A percentile compares a stretch with the other conserved stretches of the same genome.
phyloP scores from a whole-genome alignment of 2,113 vertebrate genomes.

The Catharus minimus region DNA sequence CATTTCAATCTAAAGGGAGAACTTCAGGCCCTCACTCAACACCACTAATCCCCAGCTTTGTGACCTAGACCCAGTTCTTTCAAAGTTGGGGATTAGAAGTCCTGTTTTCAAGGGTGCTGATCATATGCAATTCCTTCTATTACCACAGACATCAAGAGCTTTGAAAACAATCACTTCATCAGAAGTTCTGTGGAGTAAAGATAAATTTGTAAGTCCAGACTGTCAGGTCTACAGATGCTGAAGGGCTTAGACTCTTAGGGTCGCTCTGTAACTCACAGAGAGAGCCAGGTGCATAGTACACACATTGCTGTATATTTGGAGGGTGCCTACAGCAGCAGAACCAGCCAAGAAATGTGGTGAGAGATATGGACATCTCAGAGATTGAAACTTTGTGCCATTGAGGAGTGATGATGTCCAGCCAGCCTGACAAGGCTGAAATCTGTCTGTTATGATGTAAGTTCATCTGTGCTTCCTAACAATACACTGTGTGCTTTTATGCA shows the following conservation, averaged over 20 bases:
- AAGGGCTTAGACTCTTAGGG: not conserved
- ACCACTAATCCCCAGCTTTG: not conserved
- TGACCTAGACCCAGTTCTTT: not conserved
- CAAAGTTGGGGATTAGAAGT: not conserved
- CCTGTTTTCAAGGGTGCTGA: not conserved
- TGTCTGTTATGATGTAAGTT: not conserved
- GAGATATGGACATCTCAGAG: not conserved
- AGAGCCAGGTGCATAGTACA: not conserved
- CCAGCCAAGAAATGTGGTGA: not conserved
- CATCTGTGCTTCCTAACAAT: not conserved
- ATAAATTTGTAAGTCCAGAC: not conserved
- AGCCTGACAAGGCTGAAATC: not conserved
- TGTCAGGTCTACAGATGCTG: not conserved
- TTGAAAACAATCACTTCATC: not conserved
- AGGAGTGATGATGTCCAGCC: not conserved
- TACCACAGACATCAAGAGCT: not conserved
- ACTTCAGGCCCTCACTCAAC: not conserved
- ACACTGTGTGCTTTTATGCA: not conserved
- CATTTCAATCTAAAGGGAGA: not conserved
- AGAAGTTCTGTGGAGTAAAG: not conserved
- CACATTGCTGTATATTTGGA: not conserved
- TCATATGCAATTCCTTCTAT: not conserved
- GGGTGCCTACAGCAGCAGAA: not conserved
- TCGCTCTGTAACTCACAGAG: not conserved
- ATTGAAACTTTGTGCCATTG: not conserved